Evolutionary conservation across 2,797 vertebrate species (phyloP), one percentile per base, ranked within the genome.

Genomic region (Danio tinwini): DNA sequence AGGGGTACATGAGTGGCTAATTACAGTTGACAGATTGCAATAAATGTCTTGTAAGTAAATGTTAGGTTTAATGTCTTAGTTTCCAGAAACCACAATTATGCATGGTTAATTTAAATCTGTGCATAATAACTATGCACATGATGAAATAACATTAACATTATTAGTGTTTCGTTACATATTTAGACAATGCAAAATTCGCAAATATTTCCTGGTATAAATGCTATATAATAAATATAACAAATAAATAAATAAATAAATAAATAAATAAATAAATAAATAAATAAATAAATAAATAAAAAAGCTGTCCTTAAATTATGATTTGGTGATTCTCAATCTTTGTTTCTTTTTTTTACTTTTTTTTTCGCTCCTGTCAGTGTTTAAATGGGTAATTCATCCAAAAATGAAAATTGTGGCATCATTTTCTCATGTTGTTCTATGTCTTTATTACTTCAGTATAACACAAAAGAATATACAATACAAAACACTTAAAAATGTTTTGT

Each of bases 11-110:
- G 84, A 91, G 89, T 88, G 86, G 86, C 87, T 91, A 92, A 93
- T 92, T 92, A 91, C 89, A 91, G 88, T 89, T 92, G 91, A 90
- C 91, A 92, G 90, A 87, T 88, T 87, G 86, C 88, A 80, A 88
- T 84, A 85, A 82, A 84, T 80, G 67, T 90, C 88, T 86, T 81
- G 65, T 85, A 49, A 62, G 85, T 88, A 91, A 92, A 89, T 90
- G 88, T 90, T 85, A 87, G 89, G 88, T 91, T 85, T 89, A 86
- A 92, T 86, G 84, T 82, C 78, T 75, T 83, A 55, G 77, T 83
- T 80, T 80, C 11, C 62, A 85, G 83, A 92, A 86, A 89, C 87
- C 86, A 86, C 87, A 93, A 92, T 93, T 91, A 93, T 84, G 86
- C 80, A 85, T 81, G 86, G 87, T 87, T 90, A 76, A 85, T 91